Evolutionary conservation across 1,140 invertebrate genomes (phyloP), one percentile per base, ranked within the genome.

Genomic region (Zaprionus gabonicus): DNA sequence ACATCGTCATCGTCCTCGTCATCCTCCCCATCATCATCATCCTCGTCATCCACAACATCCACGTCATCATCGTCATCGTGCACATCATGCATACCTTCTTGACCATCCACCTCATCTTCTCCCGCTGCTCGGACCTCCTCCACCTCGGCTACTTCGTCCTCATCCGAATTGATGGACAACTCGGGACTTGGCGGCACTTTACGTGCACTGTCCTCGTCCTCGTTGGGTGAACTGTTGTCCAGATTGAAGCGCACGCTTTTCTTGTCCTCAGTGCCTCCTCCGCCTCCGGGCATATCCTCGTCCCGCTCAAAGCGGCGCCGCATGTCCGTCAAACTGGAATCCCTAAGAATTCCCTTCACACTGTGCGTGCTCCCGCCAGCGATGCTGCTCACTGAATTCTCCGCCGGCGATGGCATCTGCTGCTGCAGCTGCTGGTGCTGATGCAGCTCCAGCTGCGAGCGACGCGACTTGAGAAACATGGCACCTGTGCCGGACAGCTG

Each of bases 161-260:
- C 78, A 23, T 91, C 91, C 1, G 86, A 79, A 13, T 76, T 81
- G 3, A 67, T 70, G 2, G 79, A 82, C 7, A 76, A 46, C 51
- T 85, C 85, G 0, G 75, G 70, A 60, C 76, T 82, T 12, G 77
- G 78, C 0, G 67, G 73, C 2, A 74, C 17, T 36, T 75, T 81
- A 7, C 62, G 69, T 1, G 76, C 55, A 28, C 55, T 53, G 0
- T 81, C 20, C 46, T 51, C 46, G 12, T 51, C 46, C 20, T 25
- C 10, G 10, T 25, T 51, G 10, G 78, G 75, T 0, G 82, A 82
- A 23, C 25, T 64, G 15, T 91, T 91, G 38, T 95, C 94, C 41
- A 95, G 88, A 90, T 95, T 95, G 71, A 96, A 96, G 4, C 95
- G 94, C 2, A 96, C 95, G 78, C 95, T 96, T 83, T 96, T 97